Evolutionary conservation across 64 coral and sea anemone species (phyloP), one percentile per base, ranked within the genome.

Genomic region (Astreopora myriophthalma): DNA sequence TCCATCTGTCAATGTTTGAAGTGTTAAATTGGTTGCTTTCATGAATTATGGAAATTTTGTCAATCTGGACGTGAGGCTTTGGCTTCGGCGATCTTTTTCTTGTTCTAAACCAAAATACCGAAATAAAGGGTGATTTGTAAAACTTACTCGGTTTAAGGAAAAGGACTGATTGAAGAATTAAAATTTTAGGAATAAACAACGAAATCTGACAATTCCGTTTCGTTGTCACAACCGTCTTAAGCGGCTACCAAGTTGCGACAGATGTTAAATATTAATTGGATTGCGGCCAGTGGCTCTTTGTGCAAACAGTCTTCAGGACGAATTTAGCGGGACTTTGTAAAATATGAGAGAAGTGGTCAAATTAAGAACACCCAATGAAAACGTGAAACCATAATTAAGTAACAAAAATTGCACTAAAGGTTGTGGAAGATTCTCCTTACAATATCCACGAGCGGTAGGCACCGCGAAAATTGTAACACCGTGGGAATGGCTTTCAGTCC

Each of bases 41-140:
- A 83, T 83, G 57, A 83, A 83, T 83, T 83, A 83, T 83, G 79
- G 79, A 83, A 83, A 83, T 83, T 83, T 57, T 83, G 8, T 64
- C 61, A 5, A 64, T 64, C 32, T 33, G 57, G 55, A 65, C 33
- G 57, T 60, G 14, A 64, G 9, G n/a, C 52, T 83, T 11, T 11
- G 20, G 30, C 26, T 65, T 83, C 52, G 79, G 32, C 79, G 57
- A 34, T 65, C 55, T 64, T 64, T 83, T 33, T 33, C 20, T 37
- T 37, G n/a, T 83, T 63, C 34, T 38, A 19, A 2, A 23, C 29
- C 33, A 34, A 57, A 83, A 62, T 64, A 58, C n/a, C 48, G 61
- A 60, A 63, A 83, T 48, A 60, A 58, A 25, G 79, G 57, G 79
- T 64, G 22, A 83, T 38, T 33, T 24, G 3, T n/a, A 22, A 65